Percentiles rank a stretch among this genome's conserved stretches.
Evolutionary conservation across 2,888 invertebrate species (phyloP).

Genomic region (Lymantria dispar): DNA sequence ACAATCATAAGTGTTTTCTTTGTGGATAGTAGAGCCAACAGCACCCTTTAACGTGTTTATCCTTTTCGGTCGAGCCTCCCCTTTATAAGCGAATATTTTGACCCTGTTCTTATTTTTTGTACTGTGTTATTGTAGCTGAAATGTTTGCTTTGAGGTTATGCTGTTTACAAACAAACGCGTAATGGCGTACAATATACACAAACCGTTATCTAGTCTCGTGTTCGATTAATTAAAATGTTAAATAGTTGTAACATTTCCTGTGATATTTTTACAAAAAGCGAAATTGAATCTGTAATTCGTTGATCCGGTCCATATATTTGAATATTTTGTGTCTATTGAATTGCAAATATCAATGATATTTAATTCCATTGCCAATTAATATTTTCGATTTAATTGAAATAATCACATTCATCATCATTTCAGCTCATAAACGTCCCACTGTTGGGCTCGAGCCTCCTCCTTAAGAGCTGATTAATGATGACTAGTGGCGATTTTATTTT

Average conservation of each 20-base stretch:
- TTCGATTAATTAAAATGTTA: neutral
- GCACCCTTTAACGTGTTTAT: slow-evolving; percentile 79
- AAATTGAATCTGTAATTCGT: neutral
- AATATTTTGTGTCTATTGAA: neutral
- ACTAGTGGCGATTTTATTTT: no score
- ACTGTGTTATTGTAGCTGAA: slow-evolving; percentile 36
- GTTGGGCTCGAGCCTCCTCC: no score
- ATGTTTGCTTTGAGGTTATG: slow-evolving; percentile 30
- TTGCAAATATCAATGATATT: neutral
- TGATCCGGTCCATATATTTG: neutral
- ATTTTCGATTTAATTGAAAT: no score
- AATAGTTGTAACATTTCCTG: neutral
- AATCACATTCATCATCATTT: no score
- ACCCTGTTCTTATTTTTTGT: slow-evolving; percentile 52
- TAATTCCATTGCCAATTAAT: no score
- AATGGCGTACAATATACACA: neutral
- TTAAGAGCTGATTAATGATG: no score
- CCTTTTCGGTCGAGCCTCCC: slow-evolving; percentile 68
- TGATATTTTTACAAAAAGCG: neutral
- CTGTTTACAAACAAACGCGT: slow-evolving; percentile 26
- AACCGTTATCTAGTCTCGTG: neutral
- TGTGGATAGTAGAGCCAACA: slow-evolving; percentile 69
- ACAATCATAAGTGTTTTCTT: slow-evolving; percentile 78
- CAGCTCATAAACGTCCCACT: no score
- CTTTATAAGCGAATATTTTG: slow-evolving; percentile 60